Conservation (phyloP, 2,113 vertebrate species). For the Rhea americana region DNA sequence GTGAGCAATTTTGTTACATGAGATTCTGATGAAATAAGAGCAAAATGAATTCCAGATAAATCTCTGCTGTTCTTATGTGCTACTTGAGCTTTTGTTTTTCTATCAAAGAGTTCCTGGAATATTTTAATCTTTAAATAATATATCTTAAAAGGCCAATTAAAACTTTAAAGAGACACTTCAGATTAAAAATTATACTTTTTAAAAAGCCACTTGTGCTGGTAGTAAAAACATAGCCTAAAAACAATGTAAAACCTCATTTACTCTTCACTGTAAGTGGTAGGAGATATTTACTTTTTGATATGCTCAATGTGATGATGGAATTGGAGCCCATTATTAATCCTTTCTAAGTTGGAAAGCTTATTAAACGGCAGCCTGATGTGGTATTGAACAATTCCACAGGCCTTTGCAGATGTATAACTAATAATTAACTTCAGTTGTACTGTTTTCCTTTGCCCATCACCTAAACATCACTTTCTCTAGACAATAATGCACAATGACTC, state of each 20-base stretch:
- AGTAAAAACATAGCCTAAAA: not conserved
- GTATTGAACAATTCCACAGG: not conserved
- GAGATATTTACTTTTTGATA: conserved; percentile 21
- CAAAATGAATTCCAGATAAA: not conserved
- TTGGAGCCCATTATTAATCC: not conserved
- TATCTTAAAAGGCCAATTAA: not conserved
- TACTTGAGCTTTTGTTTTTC: not conserved
- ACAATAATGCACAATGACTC: accelerated
- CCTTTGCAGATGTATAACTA: not conserved
- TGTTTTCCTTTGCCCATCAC: not conserved
- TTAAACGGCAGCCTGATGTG: not conserved
- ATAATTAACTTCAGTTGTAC: not conserved
- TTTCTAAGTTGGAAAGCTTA: not conserved
- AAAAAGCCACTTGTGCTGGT: not conserved
- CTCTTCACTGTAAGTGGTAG: not conserved
- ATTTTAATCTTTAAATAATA: conserved; percentile 1
- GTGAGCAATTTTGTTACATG: not conserved
- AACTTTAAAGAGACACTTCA: not conserved
- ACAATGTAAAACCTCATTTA: not conserved
- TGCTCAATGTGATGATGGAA: not conserved
- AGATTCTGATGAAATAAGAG: not conserved
- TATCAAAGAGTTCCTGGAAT: not conserved
- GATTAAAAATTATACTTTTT: not conserved
- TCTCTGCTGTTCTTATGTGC: not conserved
- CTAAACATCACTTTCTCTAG: not conserved